These are phyloP conservation scores for Aspidiotus rigidus DNA, from an alignment of 2,888 invertebrate genomes.

Conservation along the genomic window DNA sequence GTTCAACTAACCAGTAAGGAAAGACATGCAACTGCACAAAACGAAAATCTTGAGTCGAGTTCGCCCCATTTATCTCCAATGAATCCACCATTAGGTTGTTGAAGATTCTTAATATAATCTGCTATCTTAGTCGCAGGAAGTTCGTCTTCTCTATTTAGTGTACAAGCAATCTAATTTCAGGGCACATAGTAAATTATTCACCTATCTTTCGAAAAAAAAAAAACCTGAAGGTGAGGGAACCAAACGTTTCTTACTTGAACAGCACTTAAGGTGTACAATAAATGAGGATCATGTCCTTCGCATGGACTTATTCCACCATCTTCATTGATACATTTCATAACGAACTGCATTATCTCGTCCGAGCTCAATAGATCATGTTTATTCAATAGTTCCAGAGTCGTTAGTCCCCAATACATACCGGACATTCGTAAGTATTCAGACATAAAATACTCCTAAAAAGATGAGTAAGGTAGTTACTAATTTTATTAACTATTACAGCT, in stretches of 20 bases:
- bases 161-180: constrained; percentile 38
- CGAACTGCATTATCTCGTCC: constrained; percentile 73
- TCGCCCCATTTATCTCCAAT: constrained; percentile 96
- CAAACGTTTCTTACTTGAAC: constrained; percentile 57
- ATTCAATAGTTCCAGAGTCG: constrained; percentile 83
- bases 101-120: constrained; percentile 65
- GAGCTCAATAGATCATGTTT: constrained; percentile 61
- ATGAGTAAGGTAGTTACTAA: too few relatives aligned
- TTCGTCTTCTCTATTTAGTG: constrained; percentile 38
- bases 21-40: constrained; percentile 84
- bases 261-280: constrained; percentile 90
- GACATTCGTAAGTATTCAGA: constrained; percentile 95
- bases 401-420: constrained; percentile 97
- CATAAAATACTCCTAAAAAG: constrained; percentile 70
- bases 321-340: constrained; percentile 75
- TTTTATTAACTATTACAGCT: too few relatives aligned
- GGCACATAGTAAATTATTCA: constrained; percentile 24
- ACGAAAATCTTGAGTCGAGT: constrained; percentile 92
- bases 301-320: constrained; percentile 86
- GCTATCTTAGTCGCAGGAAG: constrained; percentile 49
- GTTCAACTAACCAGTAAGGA: constrained; percentile 54
- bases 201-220: neutral
- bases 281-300: constrained; percentile 86
- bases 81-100: constrained; percentile 91
- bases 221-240: neutral